Evolutionary conservation across 30 jellyfish, hydroid and myxozoan genomes (phyloP).

Genomic region (Mastigias papua): DNA sequence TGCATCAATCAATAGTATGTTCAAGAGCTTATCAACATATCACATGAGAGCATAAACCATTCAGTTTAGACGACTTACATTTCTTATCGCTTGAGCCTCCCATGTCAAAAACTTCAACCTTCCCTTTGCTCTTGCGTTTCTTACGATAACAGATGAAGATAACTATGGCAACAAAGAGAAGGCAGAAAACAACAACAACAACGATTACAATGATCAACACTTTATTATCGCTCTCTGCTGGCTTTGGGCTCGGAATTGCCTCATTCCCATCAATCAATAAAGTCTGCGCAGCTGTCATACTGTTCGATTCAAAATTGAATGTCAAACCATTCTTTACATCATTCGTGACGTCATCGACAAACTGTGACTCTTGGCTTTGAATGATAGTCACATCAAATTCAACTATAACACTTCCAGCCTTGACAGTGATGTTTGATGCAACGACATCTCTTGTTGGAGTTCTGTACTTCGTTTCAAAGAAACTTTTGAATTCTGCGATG

Average conservation of each 20-base stretch:
- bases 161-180: conserved; percentile 61
- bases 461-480: conserved; percentile 56
- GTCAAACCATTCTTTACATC: conserved; percentile 71
- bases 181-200: conserved; percentile 48
- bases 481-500: conserved; percentile 55
- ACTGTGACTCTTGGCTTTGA: conserved; percentile 15
- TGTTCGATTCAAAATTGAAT: conserved; percentile 43
- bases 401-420: conserved; percentile 83
- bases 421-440: conserved; percentile 62
- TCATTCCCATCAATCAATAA: conserved; percentile 77
- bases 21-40: not conserved
- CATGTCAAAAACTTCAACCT: not conserved
- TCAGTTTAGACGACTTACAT: not conserved
- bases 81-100: not conserved
- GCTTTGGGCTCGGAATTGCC: conserved; percentile 58
- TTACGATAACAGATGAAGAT: conserved; percentile 36
- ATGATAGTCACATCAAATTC: conserved; percentile 51
- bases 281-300: conserved; percentile 72
- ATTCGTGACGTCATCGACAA: conserved; percentile 42
- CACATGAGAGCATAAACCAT: not conserved
- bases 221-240: conserved; percentile 35
- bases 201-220: conserved; percentile 32
- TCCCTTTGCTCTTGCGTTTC: conserved; percentile 24
- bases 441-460: conserved; percentile 61
- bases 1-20: not conserved